Conservation (phyloP, 1,140 invertebrate species). For the Schlechtendalia chinensis region DNA sequence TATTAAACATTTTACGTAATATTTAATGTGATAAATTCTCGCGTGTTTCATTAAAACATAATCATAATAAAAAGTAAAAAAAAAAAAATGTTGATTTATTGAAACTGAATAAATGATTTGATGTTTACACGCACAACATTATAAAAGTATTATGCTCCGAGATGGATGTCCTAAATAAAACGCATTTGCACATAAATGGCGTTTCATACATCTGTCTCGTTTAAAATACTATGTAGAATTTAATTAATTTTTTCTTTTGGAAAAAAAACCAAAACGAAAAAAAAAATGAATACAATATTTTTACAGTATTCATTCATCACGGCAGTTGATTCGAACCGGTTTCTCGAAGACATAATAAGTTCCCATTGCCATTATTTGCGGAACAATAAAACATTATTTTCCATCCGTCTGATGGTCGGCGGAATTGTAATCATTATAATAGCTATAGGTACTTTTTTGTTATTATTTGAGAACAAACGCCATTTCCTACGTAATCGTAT, state of each 20-base stretch:
- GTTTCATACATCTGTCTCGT: neutral
- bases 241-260: neutral
- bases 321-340: neutral
- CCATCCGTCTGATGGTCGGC: neutral
- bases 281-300: neutral
- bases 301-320: neutral
- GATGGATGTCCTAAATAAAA: slow-evolving; percentile 10
- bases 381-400: neutral
- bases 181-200: neutral
- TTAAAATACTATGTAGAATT: neutral
- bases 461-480: neutral
- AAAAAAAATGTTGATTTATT: too few relatives aligned
- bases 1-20: too few relatives aligned
- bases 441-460: too few relatives aligned
- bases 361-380: neutral
- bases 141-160: neutral
- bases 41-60: too few relatives aligned
- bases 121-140: too few relatives aligned
- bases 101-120: too few relatives aligned
- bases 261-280: neutral
- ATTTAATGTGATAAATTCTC: too few relatives aligned
- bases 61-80: too few relatives aligned
- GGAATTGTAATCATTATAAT: neutral
- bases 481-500: neutral
- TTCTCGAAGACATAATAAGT: neutral